Conservation (phyloP, 1,140 invertebrate genomes). For the Heliconius melpomene region DNA sequence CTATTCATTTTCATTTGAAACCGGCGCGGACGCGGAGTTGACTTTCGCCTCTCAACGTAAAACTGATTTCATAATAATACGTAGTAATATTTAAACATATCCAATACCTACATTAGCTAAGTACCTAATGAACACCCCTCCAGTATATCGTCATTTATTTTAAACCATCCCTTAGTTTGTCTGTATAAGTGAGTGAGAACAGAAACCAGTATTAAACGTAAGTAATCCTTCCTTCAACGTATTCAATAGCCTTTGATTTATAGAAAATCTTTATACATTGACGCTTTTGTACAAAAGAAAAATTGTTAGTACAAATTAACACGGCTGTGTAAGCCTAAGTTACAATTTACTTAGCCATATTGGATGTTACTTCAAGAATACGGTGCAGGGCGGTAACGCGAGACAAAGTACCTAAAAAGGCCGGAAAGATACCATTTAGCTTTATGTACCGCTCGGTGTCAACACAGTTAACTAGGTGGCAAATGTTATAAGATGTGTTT, state of each 20-base stretch:
- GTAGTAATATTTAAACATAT: neutral
- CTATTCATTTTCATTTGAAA: too few species aligned
- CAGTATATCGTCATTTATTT: neutral
- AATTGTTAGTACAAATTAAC: neutral
- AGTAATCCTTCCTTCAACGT: neutral
- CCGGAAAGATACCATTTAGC: conserved; percentile 6
- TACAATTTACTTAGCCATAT: neutral
- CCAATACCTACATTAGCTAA: neutral
- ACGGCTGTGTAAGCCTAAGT: neutral
- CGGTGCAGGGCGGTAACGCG: neutral
- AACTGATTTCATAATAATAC: neutral
- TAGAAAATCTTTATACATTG: neutral
- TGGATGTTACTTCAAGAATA: neutral
- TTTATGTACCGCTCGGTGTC: conserved; percentile 5
- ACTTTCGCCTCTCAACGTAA: too few species aligned
- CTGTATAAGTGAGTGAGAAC: conserved; percentile 10
- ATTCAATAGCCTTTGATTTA: neutral
- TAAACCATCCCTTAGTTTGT: conserved; percentile 4
- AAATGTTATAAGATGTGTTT: neutral
- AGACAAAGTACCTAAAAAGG: conserved; percentile 11
- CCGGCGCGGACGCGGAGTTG: too few species aligned
- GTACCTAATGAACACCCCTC: neutral
- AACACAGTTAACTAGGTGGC: conserved; percentile 6
- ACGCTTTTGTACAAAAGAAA: neutral
- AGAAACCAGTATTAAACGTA: neutral